Evolutionary conservation across 2,797 vertebrate genomes (phyloP).

Genomic region (Psittacula derbiana): DNA sequence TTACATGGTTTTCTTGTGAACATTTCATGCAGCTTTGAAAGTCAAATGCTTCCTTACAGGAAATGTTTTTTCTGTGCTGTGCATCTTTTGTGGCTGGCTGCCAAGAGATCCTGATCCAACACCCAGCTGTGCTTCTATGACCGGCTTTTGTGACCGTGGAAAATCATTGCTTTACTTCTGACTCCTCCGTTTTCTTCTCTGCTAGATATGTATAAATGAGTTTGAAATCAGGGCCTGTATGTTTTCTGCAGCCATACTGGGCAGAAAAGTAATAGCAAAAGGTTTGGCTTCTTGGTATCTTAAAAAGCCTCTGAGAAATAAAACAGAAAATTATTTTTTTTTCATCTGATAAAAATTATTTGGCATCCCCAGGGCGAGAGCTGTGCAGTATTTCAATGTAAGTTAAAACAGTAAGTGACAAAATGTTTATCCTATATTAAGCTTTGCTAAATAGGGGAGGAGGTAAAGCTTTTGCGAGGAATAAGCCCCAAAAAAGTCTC

Average conservation of each 20-base stretch:
- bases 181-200: background rate
- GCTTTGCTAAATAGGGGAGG: background rate
- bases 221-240: background rate
- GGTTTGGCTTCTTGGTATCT: background rate
- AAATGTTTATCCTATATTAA: background rate
- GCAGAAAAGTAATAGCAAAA: background rate
- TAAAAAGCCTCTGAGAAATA: background rate
- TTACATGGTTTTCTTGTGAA: slow-evolving; percentile 52
- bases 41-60: slow-evolving; percentile 59
- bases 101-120: slow-evolving; percentile 23
- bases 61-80: slow-evolving; percentile 39
- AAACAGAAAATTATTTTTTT: background rate
- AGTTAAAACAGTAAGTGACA: background rate
- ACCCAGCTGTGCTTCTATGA: slow-evolving; percentile 43
- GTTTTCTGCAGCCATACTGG: background rate
- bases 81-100: slow-evolving; percentile 32
- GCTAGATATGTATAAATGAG: background rate
- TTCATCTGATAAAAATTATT: background rate
- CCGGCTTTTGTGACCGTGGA: background rate
- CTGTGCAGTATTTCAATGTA: background rate
- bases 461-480: background rate
- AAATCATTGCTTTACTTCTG: background rate
- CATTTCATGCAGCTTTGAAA: slow-evolving; percentile 51
- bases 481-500: background rate
- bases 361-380: background rate